Conservation (phyloP, 2,113 vertebrate species). For the Chaetops frenatus region DNA sequence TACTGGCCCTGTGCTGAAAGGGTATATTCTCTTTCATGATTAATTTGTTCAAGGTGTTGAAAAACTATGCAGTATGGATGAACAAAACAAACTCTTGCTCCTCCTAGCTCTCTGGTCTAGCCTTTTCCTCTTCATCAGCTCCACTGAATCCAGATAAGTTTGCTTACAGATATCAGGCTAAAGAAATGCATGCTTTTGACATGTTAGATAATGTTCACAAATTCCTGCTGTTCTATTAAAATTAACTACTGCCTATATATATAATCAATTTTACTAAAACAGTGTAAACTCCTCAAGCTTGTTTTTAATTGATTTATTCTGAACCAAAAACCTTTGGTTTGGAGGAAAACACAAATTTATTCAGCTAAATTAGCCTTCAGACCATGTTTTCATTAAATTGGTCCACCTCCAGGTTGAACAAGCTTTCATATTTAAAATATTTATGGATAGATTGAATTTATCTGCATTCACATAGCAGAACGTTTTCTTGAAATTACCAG, state of each 20-base stretch:
- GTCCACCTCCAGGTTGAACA: neutral
- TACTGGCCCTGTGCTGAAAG: neutral
- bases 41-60: neutral
- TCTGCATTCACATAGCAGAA: neutral
- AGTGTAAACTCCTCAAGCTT: neutral
- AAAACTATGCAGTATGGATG: neutral
- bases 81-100: neutral
- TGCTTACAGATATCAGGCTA: neutral
- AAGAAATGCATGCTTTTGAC: neutral
- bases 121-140: neutral
- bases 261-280: neutral
- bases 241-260: neutral
- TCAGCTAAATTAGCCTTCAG: neutral
- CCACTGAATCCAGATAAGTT: neutral
- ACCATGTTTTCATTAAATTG: neutral
- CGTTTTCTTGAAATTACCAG: neutral
- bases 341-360: neutral
- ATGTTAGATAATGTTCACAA: neutral
- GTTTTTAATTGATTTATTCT: neutral
- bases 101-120: neutral
- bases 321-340: neutral
- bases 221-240: neutral
- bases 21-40: neutral
- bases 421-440: neutral
- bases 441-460: neutral